Conservation (phyloP, 2,113 vertebrate species). For the Sturnus vulgaris region DNA sequence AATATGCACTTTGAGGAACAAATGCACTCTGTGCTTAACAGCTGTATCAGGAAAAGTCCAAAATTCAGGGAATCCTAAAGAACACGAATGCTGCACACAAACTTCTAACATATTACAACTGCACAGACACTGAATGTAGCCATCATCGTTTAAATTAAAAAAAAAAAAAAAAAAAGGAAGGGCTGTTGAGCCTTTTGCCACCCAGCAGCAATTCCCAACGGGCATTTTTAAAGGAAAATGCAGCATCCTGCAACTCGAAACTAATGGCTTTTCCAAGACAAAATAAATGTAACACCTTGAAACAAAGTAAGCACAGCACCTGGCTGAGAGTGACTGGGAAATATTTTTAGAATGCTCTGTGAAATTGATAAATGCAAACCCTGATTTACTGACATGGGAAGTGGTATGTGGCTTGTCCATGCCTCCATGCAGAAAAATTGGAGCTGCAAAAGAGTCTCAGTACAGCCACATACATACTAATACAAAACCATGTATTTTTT, state of each 20-base stretch:
- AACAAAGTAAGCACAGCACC: background rate
- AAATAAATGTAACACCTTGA: background rate
- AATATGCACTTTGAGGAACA: background rate
- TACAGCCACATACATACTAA: background rate
- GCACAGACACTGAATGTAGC: background rate
- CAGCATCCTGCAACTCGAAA: background rate
- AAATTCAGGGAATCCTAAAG: background rate
- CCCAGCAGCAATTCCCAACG: background rate
- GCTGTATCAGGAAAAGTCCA: background rate
- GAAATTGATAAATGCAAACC: background rate
- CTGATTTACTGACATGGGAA: background rate
- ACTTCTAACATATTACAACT: background rate
- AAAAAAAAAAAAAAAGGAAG: no score
- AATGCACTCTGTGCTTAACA: background rate
- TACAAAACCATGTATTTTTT: background rate
- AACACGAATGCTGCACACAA: background rate
- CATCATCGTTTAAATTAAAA: accelerated
- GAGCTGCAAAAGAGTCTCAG: background rate
- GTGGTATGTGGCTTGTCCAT: background rate
- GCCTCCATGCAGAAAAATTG: background rate
- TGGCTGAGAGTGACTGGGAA: accelerated
- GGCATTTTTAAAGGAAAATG: background rate
- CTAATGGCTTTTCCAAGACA: background rate
- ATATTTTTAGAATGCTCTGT: background rate
- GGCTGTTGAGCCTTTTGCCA: background rate